Conservation (phyloP, 2,797 vertebrate species). For the Fratercula arctica region DNA sequence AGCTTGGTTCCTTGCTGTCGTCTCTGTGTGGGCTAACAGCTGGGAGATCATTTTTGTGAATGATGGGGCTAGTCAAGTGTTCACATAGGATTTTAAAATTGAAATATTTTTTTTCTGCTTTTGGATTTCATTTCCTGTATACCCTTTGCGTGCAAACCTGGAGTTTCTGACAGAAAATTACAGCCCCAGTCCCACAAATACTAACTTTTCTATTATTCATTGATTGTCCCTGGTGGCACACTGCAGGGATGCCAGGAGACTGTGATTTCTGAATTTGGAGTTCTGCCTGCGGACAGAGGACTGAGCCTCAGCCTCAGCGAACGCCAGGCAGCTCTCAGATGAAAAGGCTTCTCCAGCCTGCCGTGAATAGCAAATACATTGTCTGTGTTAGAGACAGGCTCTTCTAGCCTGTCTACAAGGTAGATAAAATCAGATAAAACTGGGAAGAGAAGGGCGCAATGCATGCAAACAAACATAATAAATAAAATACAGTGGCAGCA, state of each 20-base stretch:
- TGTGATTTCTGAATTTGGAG: conserved; percentile 1
- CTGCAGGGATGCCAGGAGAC: background rate
- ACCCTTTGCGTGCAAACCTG: background rate
- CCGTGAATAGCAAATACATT: background rate
- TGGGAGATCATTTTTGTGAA: background rate
- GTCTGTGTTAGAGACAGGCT: background rate
- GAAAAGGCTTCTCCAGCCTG: background rate
- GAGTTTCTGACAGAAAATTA: conserved; percentile 3
- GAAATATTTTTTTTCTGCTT: background rate
- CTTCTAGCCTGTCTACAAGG: background rate
- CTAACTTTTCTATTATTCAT: background rate
- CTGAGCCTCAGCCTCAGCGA: background rate
- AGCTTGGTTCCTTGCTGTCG: background rate
- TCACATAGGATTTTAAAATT: background rate
- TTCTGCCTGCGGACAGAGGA: background rate
- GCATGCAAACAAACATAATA: background rate
- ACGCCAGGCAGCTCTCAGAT: background rate
- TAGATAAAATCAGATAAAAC: background rate
- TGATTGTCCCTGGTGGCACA: background rate
- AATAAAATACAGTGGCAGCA: background rate
- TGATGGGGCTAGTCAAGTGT: background rate
- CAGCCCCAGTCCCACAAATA: background rate
- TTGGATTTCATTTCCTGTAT: background rate
- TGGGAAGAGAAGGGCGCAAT: background rate
- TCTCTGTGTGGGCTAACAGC: background rate